Conservation (phyloP, 2,797 vertebrate species). For the Notamacropus eugenii region DNA sequence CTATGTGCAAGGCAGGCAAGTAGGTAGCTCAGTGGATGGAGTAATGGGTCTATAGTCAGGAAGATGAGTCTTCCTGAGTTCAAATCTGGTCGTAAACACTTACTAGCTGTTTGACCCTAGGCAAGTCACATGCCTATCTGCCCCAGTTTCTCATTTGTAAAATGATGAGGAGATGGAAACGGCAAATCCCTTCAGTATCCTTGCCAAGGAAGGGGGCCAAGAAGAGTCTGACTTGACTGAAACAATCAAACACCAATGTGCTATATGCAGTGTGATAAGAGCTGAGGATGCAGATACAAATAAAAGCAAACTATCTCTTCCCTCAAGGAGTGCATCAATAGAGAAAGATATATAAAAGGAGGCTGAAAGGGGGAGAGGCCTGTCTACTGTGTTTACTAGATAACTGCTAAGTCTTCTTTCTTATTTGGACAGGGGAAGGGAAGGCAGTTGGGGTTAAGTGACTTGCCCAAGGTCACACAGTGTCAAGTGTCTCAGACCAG, state of each 20-base stretch:
- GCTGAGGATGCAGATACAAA: neutral
- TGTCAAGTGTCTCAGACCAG: no score
- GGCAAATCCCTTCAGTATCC: neutral
- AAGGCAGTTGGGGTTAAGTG: no score
- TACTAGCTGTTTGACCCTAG: neutral
- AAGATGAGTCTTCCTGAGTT: neutral
- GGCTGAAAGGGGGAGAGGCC: no score
- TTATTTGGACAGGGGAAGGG: no score
- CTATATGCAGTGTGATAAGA: neutral
- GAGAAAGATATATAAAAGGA: neutral
- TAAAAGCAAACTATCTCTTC: neutral
- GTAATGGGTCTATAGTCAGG: neutral
- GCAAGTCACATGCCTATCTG: neutral
- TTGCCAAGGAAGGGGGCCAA: neutral
- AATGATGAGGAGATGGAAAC: neutral
- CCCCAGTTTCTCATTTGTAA: neutral
- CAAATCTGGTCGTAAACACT: neutral
- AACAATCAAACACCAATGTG: neutral
- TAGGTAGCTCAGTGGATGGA: neutral
- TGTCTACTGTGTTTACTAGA: neutral
- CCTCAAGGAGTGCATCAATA: neutral
- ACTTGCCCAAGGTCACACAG: no score
- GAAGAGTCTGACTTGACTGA: neutral
- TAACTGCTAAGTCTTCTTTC: neutral
- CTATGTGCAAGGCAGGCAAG: neutral